Base-by-base conservation (phyloP, 2,797 vertebrate species). In the Manis javanica region DNA sequence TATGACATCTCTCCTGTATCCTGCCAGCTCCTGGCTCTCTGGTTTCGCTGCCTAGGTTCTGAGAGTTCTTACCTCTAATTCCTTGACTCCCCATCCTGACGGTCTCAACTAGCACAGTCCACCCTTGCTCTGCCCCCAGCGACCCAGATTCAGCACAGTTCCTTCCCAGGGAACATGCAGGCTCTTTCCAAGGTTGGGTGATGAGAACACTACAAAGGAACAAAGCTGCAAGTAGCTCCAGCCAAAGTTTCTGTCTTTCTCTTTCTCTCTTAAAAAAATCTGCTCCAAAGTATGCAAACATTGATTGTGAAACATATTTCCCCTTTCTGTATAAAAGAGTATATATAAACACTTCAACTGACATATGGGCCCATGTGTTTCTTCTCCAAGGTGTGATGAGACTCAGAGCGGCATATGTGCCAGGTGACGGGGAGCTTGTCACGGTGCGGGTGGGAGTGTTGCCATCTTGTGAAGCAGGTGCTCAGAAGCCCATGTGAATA, bases 301-400 rank as follows among this genome's bases (percentile, higher is more conserved):
- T 98, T 98, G 98, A 98, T 98, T 98, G 96, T 98, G 98, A 98
- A 98, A 98, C 98, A 98, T 98, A 98, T 98, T 98, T 98, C 98
- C 96, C 96, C 97, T 98, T 98, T 98, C 98, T 95, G 93, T 98
- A 98, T 97, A 98, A 98, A 98, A 98, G 93, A 97, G 98, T 98
- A 97, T 98, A 98, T 98, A 97, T 98, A 98, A 99, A 98, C 98
- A 98, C 95, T 75, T 98, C 85, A 93, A 94, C 94, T 98, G 98
- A 98, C 98, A 99, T 98, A 99, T 98, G 98, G 98, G 98, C 98
- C 98, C 98, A 98, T 98, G 98, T 98, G 98, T 98, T 98, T 98
- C 98, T 97, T 98, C 98, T 97, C 98, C 95, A 98, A 99, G 98
- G 98, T 99, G 99, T 98, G 98, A 99, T 98, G 98, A 98, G 98